Evolutionary conservation across 2,888 invertebrate genomes (phyloP).

Genomic region (Carabus problematicus): DNA sequence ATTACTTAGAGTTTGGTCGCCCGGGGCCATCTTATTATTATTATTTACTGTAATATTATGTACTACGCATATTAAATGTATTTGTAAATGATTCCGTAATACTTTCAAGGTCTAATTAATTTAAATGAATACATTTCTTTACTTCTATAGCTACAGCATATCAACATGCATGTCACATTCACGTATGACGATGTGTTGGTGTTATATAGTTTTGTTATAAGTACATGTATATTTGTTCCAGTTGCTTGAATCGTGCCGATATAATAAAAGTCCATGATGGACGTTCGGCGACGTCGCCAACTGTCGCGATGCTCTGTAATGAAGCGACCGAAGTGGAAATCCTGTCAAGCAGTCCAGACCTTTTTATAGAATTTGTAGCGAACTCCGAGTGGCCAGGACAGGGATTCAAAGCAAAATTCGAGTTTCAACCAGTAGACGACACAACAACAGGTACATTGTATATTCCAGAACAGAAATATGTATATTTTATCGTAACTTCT

Average conservation of each 20-base stretch:
- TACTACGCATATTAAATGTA: no score
- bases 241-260: slow-evolving; percentile 82
- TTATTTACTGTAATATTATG: no score
- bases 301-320: slow-evolving; percentile 84
- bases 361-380: slow-evolving; percentile 84
- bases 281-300: slow-evolving; percentile 72
- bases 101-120: no score
- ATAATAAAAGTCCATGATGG: slow-evolving; percentile 88
- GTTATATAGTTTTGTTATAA: background rate
- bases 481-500: background rate
- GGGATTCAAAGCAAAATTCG: slow-evolving; percentile 79
- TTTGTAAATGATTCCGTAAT: no score
- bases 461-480: no score
- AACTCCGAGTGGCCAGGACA: slow-evolving; percentile 81
- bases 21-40: no score
- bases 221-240: slow-evolving; percentile 60
- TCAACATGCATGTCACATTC: no score
- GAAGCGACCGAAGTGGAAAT: slow-evolving; percentile 79
- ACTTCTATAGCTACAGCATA: no score
- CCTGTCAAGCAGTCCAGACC: slow-evolving; percentile 81
- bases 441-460: slow-evolving; percentile 25
- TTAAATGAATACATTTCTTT: background rate
- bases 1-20: no score
- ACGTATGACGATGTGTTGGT: no score
- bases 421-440: slow-evolving; percentile 72